Base-by-base conservation (phyloP, 2,797 vertebrate genomes). In the Odontamblyopus rebecca region DNA sequence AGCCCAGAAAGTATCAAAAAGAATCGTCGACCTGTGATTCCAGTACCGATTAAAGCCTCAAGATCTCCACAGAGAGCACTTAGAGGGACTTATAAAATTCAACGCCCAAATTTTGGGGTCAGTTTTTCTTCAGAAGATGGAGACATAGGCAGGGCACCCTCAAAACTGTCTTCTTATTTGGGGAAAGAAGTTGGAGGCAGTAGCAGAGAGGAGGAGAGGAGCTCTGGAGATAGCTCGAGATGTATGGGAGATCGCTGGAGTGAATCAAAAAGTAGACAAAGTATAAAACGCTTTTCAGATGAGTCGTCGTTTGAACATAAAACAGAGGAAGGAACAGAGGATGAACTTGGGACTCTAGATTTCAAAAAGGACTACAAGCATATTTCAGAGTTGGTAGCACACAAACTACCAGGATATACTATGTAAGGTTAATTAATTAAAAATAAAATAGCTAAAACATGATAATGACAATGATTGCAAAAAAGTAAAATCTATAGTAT, bases 381-480 rank as follows among this genome's bases (percentile, higher is more conserved):
- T 70, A 93, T 98, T 61, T 95, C 95, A 77, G 93, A 97, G 71
- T 90, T 98, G 68, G 89, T 96, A 78, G 87, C 93, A 82, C 93
- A 82, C 70, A 96, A 94, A 78, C 93, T 97, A 77, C 96, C 96
- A 9, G 97, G 96, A 69, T 98, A 98, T 73, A 98, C 96, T 5
- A 81, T 98, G 86, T 60, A 9, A 57, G 54, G 12, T 60, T 29
- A 2, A 60, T 60, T 29, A 2, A 60, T 60, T 60, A 5, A 29
- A 27, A 29, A 59, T 11, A 59, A 29, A 29, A 59, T 59, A 8
- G 18, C 18, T n/a, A 53, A 19, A 2, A 53, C n/a, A 15, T 53
- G 18, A 1, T 5, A 18, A 0, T 23, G 23, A 23, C 23, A 23
- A 11, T 54, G n/a, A 3, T 23, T 23, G 53, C 2, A 9, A 54